Evolutionary conservation across 2,113 vertebrate species (phyloP), one percentile per base, ranked within the genome.

Genomic region (Chaetodon auriga): DNA sequence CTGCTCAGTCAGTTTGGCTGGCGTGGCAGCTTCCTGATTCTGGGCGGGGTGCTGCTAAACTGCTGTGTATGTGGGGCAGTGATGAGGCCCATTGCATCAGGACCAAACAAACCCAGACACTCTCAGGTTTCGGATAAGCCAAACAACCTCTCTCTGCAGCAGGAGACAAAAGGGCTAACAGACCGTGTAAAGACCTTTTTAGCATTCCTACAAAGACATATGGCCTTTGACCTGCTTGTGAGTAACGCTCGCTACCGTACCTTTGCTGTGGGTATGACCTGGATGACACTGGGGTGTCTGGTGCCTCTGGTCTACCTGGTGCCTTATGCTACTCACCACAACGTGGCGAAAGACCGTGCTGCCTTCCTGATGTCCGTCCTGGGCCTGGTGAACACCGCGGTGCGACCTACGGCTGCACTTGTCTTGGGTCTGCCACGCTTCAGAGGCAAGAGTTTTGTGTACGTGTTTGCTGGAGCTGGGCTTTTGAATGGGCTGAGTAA

Each of bases 21-120:
- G 65, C 65, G 45, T 19, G 65, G 65, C 16, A 68, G 45, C 65
- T 68, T 68, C 65, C 25, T 68, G 65, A 68, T 68, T 49, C 45
- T 68, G 45, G 45, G 65, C 0, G 65, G 65, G 45, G 2, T 68
- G 15, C 65, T 49, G 65, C 45, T 68, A 7, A 68, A 68, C 45
- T 49, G 65, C 46, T 68, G 65, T 19, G 65, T 35, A 7, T 68
- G 65, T 49, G 65, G 65, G 45, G 65, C 65, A 35, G 4, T 68
- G 65, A 68, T 68, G 65, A 68, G 65, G 45, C 65, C 65, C 15
- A 3, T 68, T 35, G 65, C 65, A 48, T 48, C 45, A 9, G 9
- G 14, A 30, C 45, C 64, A 30, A 49, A 35, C 16, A 48, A 30
- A 68, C 65, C 15, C 65, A 19, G 16, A 68, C 10, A 6, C 65